Evolutionary conservation across 2,797 vertebrate species (phyloP).

Genomic region (Heliangelus exortis): DNA sequence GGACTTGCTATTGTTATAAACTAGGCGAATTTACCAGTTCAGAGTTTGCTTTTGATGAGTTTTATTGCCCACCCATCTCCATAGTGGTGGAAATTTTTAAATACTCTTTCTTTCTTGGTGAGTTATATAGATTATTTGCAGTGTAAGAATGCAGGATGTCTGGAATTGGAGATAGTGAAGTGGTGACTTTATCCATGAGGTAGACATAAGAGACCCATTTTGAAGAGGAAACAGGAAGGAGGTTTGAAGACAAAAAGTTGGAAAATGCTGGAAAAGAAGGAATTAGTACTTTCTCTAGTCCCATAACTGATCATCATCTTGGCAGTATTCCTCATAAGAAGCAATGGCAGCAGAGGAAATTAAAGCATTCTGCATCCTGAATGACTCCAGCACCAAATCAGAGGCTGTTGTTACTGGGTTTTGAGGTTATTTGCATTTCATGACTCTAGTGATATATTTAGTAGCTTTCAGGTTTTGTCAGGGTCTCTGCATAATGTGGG

Average conservation of each 20-base stretch:
- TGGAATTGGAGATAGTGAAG: neutral
- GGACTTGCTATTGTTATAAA: neutral
- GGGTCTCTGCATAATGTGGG: neutral
- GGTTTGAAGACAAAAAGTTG: neutral
- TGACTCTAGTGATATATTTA: neutral
- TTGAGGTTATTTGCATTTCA: constrained; percentile 16
- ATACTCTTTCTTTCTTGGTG: neutral
- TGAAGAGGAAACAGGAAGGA: neutral
- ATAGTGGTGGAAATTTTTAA: neutral
- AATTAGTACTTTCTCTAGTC: neutral
- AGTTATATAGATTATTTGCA: neutral
- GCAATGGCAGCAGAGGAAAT: neutral
- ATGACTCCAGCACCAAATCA: neutral
- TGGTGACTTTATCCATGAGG: neutral
- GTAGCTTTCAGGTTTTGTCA: constrained; percentile 10
- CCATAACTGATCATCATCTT: neutral
- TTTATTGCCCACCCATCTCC: neutral
- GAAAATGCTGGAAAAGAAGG: neutral
- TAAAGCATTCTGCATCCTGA: neutral
- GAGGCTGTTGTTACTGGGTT: neutral
- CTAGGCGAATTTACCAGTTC: neutral
- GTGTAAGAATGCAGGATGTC: neutral
- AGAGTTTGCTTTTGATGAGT: neutral
- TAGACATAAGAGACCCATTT: neutral
- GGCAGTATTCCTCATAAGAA: neutral